Evolutionary conservation across 35 echinoderm and acorn worm species (phyloP).

Genomic region (Ophiothrix spiculata): DNA sequence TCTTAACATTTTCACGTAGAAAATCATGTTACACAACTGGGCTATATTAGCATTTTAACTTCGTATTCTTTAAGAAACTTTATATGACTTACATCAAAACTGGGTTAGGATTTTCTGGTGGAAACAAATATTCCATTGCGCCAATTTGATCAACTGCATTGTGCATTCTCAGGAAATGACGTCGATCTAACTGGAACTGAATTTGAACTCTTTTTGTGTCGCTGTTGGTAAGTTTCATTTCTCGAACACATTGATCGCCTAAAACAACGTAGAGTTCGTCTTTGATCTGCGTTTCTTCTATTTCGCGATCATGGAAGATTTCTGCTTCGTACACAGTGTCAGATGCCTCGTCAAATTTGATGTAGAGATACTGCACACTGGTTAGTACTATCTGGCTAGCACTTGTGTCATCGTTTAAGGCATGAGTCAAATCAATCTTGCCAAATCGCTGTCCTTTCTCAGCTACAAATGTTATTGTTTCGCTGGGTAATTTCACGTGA

Average conservation of each 20-base stretch:
- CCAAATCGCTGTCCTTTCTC: background rate
- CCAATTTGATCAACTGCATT: slow-evolving; percentile 22
- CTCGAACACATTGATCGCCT: slow-evolving; percentile 21
- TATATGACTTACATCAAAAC: background rate
- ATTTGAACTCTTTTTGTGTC: background rate
- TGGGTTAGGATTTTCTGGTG: background rate
- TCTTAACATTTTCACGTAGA: too few relatives aligned
- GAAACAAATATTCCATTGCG: slow-evolving; percentile 26
- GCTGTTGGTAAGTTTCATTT: slow-evolving; percentile 8
- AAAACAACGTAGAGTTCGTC: slow-evolving; percentile 33
- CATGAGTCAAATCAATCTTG: background rate
- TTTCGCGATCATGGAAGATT: background rate
- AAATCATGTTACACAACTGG: too few relatives aligned
- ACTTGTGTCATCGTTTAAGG: background rate
- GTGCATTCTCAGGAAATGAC: slow-evolving; percentile 18
- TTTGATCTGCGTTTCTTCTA: slow-evolving; percentile 19
- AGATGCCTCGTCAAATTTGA: background rate
- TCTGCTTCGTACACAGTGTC: background rate
- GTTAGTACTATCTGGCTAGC: background rate
- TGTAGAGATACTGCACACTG: background rate
- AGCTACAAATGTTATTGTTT: background rate
- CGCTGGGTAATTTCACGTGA: background rate
- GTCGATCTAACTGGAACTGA: slow-evolving; percentile 23
- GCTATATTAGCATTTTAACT: too few relatives aligned
- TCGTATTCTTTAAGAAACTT: background rate